Conservation (phyloP, 2,888 invertebrate genomes). For the Cataglyphis albicans region DNA sequence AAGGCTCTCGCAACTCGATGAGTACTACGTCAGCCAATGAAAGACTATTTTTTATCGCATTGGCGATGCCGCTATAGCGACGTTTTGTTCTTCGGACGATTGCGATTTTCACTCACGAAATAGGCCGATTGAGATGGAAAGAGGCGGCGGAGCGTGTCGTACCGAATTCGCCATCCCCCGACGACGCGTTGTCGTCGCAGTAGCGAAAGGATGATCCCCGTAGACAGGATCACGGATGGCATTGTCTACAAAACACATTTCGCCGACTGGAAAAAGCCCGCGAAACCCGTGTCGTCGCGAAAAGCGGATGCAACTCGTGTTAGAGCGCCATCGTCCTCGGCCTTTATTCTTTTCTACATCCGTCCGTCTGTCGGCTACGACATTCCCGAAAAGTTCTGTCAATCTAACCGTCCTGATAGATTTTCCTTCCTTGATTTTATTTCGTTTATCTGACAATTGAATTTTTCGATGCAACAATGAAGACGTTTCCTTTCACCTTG, state of each 20-base stretch:
- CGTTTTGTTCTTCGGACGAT: slow-evolving; percentile 41
- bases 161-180: slow-evolving; percentile 46
- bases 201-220: slow-evolving; percentile 69
- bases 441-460: slow-evolving; percentile 28
- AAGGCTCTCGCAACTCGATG: slow-evolving; percentile 7
- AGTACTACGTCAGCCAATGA: slow-evolving; percentile 23
- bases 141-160: slow-evolving; percentile 58
- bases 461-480: slow-evolving; percentile 12
- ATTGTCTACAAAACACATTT: slow-evolving; percentile 62
- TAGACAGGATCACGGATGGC: slow-evolving; percentile 69
- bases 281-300: slow-evolving; percentile 57
- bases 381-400: slow-evolving; percentile 30
- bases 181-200: slow-evolving; percentile 65
- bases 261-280: slow-evolving; percentile 55
- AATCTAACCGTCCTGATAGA: slow-evolving; percentile 23
- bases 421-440: slow-evolving; percentile 20
- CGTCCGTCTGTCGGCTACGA: neutral
- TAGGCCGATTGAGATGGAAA: slow-evolving; percentile 49
- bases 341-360: slow-evolving; percentile 41
- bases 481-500: neutral
- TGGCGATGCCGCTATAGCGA: slow-evolving; percentile 17
- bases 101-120: slow-evolving; percentile 37
- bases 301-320: slow-evolving; percentile 48
- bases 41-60: slow-evolving; percentile 33
- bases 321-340: slow-evolving; percentile 51